Evolutionary conservation across 35 echinoderm and acorn worm species (phyloP), one percentile per base, ranked within the genome.

Genomic region (Ptychodera flava): DNA sequence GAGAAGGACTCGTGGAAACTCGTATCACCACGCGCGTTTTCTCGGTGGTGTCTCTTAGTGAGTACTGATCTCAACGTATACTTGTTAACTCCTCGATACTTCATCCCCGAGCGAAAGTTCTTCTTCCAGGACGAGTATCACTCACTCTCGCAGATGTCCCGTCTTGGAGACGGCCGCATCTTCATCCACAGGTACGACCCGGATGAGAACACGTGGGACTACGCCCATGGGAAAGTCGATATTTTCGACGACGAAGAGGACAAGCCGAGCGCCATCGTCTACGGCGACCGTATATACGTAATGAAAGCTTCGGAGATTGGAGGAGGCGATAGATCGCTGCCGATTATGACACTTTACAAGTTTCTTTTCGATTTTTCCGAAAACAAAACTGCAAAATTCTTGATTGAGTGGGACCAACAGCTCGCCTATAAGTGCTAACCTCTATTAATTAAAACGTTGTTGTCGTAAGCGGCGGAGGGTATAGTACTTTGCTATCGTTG

Each of bases 301-400:
- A 64, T 64, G 45, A 64, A 22, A 64, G 22, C 45, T 12, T 64
- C 45, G 22, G 45, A 64, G 22, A 6, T 64, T 64, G 6, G 45
- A 12, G 45, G 45, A 22, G 45, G 45, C 6, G 45, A 64, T 22
- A 64, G 22, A 64, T 64, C 45, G 6, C 45, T 64, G 6, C 45
- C 45, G 6, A 12, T 6, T 64, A 12, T 64, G 45, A 64, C 22
- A 12, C 22, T 64, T 6, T 64, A 64, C 22, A 64, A 64, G 22
- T 64, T 64, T 64, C 45, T 64, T 64, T 64, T 64, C 45, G 45
- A 64, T n/a, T n/a, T n/a, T n/a, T n/a, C n/a, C n/a, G n/a, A n/a
- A n/a, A n/a, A n/a, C n/a, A n/a, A n/a, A n/a, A n/a, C n/a, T n/a
- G n/a, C n/a, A n/a, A n/a, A n/a, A n/a, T n/a, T n/a, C n/a, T n/a